These are phyloP conservation scores for Trissolcus brochymenae DNA, from an alignment of 2,888 invertebrate genomes.

Conservation along the genomic window DNA sequence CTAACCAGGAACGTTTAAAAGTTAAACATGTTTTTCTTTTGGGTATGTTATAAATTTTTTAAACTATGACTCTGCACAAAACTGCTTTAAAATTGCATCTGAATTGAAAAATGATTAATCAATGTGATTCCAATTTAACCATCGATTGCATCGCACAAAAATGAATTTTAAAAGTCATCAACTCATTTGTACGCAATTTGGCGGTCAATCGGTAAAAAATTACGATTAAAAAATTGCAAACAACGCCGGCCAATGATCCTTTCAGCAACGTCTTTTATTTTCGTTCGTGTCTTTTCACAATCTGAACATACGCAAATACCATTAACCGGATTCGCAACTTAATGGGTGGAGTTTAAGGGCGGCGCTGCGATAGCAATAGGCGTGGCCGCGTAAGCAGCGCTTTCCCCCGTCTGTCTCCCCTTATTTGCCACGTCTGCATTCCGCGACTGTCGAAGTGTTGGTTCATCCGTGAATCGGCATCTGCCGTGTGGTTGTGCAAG, in stretches of 20 bases:
- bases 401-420: conserved; percentile 7
- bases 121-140: no score
- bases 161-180: neutral
- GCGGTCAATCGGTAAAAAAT: conserved; percentile 7
- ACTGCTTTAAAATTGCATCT: no score
- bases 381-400: conserved; percentile 32
- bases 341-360: conserved; percentile 50
- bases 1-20: no score
- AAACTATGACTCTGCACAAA: no score
- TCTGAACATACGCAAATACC: conserved; percentile 54
- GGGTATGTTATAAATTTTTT: no score
- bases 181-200: neutral
- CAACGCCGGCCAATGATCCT: conserved; percentile 65
- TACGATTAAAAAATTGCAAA: conserved; percentile 26
- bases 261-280: conserved; percentile 56
- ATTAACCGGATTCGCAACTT: conserved; percentile 57
- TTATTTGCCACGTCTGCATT: conserved; percentile 50
- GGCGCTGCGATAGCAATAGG: conserved; percentile 48
- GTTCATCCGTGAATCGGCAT: conserved; percentile 51
- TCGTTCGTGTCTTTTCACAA: conserved; percentile 62
- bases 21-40: no score
- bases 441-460: conserved; percentile 40
- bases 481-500: conserved; percentile 17
- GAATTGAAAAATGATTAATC: no score
- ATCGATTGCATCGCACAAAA: no score